These are phyloP conservation scores for Phymastichus coffea DNA, from an alignment of 1,140 invertebrate species.

Conservation along the genomic window DNA sequence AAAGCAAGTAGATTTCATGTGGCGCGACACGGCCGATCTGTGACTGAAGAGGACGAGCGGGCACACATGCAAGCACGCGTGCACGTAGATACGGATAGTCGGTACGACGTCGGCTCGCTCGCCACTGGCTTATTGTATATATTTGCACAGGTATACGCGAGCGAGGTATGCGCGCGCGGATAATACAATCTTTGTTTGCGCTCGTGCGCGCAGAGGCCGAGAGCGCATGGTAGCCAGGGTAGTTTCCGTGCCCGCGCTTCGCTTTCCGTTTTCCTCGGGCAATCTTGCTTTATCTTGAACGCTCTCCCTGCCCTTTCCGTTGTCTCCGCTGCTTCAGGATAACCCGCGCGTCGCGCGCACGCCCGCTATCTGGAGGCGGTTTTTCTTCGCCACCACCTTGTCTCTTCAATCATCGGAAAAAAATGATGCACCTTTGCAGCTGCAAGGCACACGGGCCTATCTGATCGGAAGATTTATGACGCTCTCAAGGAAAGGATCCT, in stretches of 20 bases:
- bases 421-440: not conserved
- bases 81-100: no score
- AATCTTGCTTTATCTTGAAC: constrained; percentile 8
- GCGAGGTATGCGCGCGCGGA: constrained; percentile 5
- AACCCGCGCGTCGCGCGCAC: not conserved
- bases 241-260: not conserved
- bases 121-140: constrained; percentile 24
- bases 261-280: not conserved
- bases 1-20: constrained; percentile 24
- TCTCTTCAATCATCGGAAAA: constrained; percentile 1
- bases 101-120: no score
- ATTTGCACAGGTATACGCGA: constrained; percentile 19
- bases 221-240: not conserved
- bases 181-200: constrained; percentile 29
- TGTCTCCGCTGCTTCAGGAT: not conserved
- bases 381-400: not conserved
- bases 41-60: constrained; percentile 19
- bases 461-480: no score
- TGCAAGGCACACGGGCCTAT: no score
- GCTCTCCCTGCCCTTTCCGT: no score
- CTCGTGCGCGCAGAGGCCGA: not conserved
- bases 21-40: constrained; percentile 9
- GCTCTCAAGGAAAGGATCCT: no score
- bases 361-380: not conserved
- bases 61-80: no score